Percentiles rank a stretch among this genome's conserved stretches.
phyloP scores from a whole-genome alignment of 1,140 invertebrate species.

The Monomorium pharaonis region DNA sequence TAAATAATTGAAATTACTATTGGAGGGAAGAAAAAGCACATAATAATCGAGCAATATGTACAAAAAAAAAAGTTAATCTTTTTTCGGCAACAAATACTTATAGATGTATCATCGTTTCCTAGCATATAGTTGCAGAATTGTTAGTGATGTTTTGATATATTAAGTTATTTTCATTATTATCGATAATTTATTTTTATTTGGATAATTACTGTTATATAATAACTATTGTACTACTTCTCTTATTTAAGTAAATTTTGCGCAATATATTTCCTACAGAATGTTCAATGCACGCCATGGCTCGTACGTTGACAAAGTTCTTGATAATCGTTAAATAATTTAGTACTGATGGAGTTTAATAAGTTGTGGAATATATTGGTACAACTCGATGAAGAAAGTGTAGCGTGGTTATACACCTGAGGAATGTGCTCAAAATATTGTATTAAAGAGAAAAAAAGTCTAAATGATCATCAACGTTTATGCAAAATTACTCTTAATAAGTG shows the following conservation, averaged over 20 bases:
- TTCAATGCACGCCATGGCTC: slow-evolving; percentile 50
- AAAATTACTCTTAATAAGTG: slow-evolving; percentile 81
- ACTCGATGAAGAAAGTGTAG: slow-evolving; percentile 84
- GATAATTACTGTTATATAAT: slow-evolving; percentile 15
- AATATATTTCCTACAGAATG: slow-evolving; percentile 49
- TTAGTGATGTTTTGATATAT: slow-evolving; percentile 33
- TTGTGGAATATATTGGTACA: slow-evolving; percentile 81
- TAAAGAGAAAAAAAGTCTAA: slow-evolving; percentile 81
- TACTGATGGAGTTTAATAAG: slow-evolving; percentile 51
- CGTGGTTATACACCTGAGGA: slow-evolving; percentile 84
- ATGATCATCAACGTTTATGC: slow-evolving; percentile 82
- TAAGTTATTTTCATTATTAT: slow-evolving; percentile 53
- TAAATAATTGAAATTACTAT: slow-evolving; percentile 32
- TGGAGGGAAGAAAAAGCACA: slow-evolving; percentile 21
- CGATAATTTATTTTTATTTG: slow-evolving; percentile 54
- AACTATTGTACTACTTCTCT: slow-evolving; percentile 24
- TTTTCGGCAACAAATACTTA: slow-evolving; percentile 46
- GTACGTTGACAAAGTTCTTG: slow-evolving; percentile 37
- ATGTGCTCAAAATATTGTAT: slow-evolving; percentile 85
- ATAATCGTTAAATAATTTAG: slow-evolving; percentile 43
- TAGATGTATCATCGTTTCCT: slow-evolving; percentile 25
- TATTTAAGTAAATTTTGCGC: slow-evolving; percentile 38
- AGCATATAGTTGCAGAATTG: slow-evolving; percentile 26
- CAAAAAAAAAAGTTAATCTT: background rate
- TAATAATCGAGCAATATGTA: slow-evolving; percentile 38